A percentile compares a stretch with the other conserved stretches of the same genome.
Evolutionary conservation across 2,113 vertebrate genomes (phyloP).

Genomic region (Pelodiscus sinensis): DNA sequence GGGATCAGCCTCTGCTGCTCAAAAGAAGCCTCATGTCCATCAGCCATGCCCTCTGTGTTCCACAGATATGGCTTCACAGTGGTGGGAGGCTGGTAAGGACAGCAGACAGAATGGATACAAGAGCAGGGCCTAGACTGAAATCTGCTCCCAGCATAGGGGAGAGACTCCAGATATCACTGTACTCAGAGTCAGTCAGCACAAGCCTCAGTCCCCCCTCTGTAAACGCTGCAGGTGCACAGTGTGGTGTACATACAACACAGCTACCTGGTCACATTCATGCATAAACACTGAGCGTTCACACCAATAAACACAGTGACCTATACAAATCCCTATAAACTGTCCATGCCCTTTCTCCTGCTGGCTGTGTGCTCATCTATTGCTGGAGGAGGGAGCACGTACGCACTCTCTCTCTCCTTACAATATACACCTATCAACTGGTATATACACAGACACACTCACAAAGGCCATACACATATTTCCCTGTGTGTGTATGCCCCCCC

Average conservation of each 20-base stretch:
- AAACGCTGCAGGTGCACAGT: too few relatives aligned
- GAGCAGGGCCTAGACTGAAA: not conserved
- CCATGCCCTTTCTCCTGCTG: not conserved
- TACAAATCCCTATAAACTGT: not conserved
- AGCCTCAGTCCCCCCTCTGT: not conserved
- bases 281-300: not conserved
- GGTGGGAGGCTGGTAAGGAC: not conserved
- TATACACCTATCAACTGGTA: not conserved
- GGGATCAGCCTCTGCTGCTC: not conserved
- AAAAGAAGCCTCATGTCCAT: not conserved
- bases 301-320: not conserved
- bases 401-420: not conserved
- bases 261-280: not conserved
- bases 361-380: not conserved
- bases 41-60: not conserved
- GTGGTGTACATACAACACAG: not conserved
- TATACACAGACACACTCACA: not conserved
- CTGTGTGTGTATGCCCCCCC: not conserved
- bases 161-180: not conserved
- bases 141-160: not conserved
- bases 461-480: too few relatives aligned
- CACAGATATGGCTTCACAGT: not conserved
- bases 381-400: not conserved
- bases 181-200: not conserved
- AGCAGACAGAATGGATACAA: not conserved